Conservation (phyloP, 2,888 invertebrate species). For the Dermolepida albohirtum region DNA sequence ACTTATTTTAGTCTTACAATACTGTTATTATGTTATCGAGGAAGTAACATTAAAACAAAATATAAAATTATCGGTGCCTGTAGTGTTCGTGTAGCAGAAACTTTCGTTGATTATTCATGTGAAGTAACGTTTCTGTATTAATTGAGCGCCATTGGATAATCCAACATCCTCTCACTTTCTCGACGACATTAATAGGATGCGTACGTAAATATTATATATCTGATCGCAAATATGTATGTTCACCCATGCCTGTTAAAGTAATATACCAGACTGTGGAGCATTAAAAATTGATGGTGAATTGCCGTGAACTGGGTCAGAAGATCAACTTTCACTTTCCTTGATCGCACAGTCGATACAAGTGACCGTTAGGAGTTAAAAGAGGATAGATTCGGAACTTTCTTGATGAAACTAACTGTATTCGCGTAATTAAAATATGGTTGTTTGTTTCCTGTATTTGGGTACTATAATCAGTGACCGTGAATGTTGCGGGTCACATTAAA, state of each 20-base stretch:
- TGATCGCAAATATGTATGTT: constrained; percentile 22
- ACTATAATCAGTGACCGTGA: constrained; percentile 16
- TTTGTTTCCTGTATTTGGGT: constrained; percentile 20
- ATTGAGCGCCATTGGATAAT: constrained; percentile 29
- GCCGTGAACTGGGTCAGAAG: constrained; percentile 26
- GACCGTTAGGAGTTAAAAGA: constrained; percentile 6
- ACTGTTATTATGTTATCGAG: too few species aligned
- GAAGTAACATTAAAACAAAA: too few species aligned
- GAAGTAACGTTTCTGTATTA: constrained; percentile 7
- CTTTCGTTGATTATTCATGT: constrained; percentile 19
- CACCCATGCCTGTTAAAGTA: constrained; percentile 11
- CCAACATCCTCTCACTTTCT: constrained; percentile 34
- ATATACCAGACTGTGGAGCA: constrained; percentile 6
- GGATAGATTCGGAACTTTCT: constrained; percentile 29
- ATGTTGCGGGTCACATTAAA: constrained; percentile 12
- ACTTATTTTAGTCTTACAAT: too few species aligned
- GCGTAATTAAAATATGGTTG: constrained; percentile 18
- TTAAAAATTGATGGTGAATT: constrained; percentile 17
- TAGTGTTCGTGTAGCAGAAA: neutral
- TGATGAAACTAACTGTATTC: constrained; percentile 14
- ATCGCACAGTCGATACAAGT: constrained; percentile 2
- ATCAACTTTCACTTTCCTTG: constrained; percentile 34
- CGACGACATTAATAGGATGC: neutral
- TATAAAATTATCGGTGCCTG: too few species aligned
- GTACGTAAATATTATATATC: constrained; percentile 21